A percentile compares a stretch with the other conserved stretches of the same genome.
These are phyloP conservation scores for Catharus minimus DNA, from an alignment of 2,113 vertebrate species.

Conservation along the genomic window DNA sequence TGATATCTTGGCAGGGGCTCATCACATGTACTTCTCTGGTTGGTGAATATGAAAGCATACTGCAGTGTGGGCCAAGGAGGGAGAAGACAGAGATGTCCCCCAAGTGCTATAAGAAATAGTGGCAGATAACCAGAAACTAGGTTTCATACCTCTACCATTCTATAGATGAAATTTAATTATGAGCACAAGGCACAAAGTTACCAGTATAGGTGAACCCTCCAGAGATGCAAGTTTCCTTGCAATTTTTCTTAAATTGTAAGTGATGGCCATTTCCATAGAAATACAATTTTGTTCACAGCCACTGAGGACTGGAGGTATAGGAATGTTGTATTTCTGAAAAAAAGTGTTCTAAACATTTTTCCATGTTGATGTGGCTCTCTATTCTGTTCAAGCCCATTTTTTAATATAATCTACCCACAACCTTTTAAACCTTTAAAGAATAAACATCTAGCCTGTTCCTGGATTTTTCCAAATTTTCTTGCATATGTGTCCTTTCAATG, in stretches of 20 bases:
- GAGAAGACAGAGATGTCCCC: neutral
- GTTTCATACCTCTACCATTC: neutral
- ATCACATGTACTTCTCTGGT: neutral
- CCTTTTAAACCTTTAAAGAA: neutral
- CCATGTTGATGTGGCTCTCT: neutral
- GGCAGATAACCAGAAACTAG: neutral
- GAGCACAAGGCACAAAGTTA: neutral
- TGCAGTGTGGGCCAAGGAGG: neutral
- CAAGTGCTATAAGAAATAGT: neutral
- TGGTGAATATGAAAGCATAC: neutral
- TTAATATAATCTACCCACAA: neutral
- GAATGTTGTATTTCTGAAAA: neutral
- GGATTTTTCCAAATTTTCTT: neutral
- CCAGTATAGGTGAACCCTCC: neutral
- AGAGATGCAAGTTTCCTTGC: neutral
- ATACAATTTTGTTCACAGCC: neutral
- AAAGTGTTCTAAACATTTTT: neutral
- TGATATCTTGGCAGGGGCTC: constrained; percentile 34
- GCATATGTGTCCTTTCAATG: neutral
- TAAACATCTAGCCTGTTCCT: neutral
- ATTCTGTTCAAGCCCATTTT: neutral
- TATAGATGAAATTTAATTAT: neutral
- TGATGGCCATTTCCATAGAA: neutral
- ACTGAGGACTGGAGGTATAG: neutral
- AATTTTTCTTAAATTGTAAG: neutral